Evolutionary conservation across 2,113 vertebrate species (phyloP).

Genomic region (Scalopus aquaticus): DNA sequence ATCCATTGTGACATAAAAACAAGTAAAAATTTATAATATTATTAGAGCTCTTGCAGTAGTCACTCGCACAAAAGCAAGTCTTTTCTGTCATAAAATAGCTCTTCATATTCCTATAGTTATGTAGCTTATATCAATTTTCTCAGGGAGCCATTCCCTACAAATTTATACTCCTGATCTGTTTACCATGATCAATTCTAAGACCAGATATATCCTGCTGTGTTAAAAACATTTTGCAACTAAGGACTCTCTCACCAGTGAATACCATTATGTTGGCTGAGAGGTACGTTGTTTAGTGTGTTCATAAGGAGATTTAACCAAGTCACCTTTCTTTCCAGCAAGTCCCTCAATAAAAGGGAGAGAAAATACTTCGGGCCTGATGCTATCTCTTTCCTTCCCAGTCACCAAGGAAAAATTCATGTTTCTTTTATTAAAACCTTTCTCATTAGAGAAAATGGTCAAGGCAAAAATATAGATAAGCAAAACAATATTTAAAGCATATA

Average conservation of each 20-base stretch:
- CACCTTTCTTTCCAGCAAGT: background rate
- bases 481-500: background rate
- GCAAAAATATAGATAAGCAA: conserved; percentile 7
- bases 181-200: background rate
- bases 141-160: background rate
- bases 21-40: background rate
- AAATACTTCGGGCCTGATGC: background rate
- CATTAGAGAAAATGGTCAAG: background rate
- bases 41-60: background rate
- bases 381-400: background rate
- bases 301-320: background rate
- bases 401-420: background rate
- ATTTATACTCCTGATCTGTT: background rate
- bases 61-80: background rate
- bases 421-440: conserved; percentile 21
- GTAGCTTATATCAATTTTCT: background rate
- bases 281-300: background rate
- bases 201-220: background rate
- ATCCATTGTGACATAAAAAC: background rate
- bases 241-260: background rate
- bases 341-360: background rate
- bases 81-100: background rate
- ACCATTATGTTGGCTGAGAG: background rate
- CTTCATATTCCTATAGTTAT: background rate
- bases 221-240: background rate